Evolutionary conservation across 2,888 invertebrate genomes (phyloP), one percentile per base, ranked within the genome.

Genomic region (Temnothorax ravouxi): DNA sequence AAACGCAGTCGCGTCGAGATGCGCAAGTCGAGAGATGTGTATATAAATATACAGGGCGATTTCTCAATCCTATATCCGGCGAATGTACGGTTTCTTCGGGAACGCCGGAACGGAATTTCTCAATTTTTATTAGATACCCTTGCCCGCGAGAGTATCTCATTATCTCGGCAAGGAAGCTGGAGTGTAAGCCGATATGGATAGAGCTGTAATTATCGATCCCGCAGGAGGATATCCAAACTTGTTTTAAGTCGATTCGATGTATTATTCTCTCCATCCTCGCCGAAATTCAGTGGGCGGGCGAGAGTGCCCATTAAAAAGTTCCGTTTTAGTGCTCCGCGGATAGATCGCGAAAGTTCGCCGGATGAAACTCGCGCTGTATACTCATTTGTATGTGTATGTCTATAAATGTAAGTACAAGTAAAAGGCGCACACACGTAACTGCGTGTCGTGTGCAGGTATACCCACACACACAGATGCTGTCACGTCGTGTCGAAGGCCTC

Each of bases 401-500:
- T 84, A 85, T 89, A 85, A 85, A 86, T 77, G 84, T 85, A 75
- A 84, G 83, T 75, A 83, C 71, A 80, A 77, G 77, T 74, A 83
- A 85, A 67, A 71, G 75, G 47, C 47, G 56, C 61, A 77, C 72
- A 69, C 69, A 69, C 77, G 67, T 69, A 56, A 41, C 44, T 69
- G 82, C 64, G 75, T 75, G 29, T 25, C 62, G 64, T 64, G 76
- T 41, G 75, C 50, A 41, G 38, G 34, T 62, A 76, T 82, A 50
- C 59, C 61, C 34, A n/a, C 59, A 47, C 69, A 56, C 77, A 56
- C 77, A 83, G 25, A 56, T 67, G 21, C 38, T 38, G 59, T 80
- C 79, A 61, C 38, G 25, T 9, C 21, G 59, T 47, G 38, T 44
- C 29, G 41, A 44, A 44, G n/a, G 29, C 18, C 18, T 38, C 61